These are phyloP conservation scores for Diachrysia chrysitis DNA, from an alignment of 2,888 invertebrate genomes.

Conservation along the genomic window DNA sequence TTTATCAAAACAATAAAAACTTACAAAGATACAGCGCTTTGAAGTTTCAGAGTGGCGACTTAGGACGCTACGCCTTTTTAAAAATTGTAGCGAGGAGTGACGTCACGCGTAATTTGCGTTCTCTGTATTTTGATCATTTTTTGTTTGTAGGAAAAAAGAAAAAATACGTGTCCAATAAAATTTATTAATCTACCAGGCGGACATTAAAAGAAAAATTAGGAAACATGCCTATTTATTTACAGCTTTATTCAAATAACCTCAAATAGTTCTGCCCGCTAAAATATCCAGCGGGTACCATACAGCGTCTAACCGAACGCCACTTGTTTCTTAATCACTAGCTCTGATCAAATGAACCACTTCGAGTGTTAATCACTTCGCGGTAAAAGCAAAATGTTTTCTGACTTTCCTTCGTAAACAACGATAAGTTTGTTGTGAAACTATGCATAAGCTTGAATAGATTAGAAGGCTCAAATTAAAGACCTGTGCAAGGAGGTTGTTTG, in stretches of 20 bases:
- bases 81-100: too few relatives aligned
- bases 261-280: slow-evolving; percentile 23
- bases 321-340: slow-evolving; percentile 52
- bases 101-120: too few relatives aligned
- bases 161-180: too few relatives aligned
- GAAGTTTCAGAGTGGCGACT: too few relatives aligned
- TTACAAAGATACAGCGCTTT: too few relatives aligned
- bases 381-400: slow-evolving; percentile 51
- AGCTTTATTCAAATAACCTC: slow-evolving; percentile 7
- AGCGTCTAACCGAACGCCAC: slow-evolving; percentile 43
- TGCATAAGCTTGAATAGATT: slow-evolving; percentile 27
- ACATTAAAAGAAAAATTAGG: too few relatives aligned
- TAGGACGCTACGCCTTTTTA: too few relatives aligned
- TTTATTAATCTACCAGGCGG: too few relatives aligned
- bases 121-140: too few relatives aligned
- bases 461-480: not conserved
- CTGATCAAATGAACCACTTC: slow-evolving; percentile 74
- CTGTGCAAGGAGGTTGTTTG: not conserved
- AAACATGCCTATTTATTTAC: too few relatives aligned
- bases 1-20: too few relatives aligned
- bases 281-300: slow-evolving; percentile 21
- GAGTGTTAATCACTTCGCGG: slow-evolving; percentile 77
- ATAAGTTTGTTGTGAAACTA: slow-evolving; percentile 39
- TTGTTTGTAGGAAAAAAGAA: too few relatives aligned
- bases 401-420: slow-evolving; percentile 50